Evolutionary conservation across 2,797 vertebrate species (phyloP).

Genomic region (Paratrypauchen microcephalus): DNA sequence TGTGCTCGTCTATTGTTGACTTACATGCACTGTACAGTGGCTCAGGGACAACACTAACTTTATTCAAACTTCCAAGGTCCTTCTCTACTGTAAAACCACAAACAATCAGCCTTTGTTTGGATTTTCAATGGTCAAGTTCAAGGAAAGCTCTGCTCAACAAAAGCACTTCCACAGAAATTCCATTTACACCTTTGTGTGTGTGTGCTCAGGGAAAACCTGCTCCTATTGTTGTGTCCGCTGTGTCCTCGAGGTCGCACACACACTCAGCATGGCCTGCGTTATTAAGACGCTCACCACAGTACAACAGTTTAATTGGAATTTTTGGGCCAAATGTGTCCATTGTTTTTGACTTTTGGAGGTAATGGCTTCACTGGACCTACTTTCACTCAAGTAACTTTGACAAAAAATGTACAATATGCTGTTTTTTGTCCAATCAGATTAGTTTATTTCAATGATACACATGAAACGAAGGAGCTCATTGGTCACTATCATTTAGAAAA

Average conservation of each 20-base stretch:
- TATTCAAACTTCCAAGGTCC: slow-evolving; percentile 1
- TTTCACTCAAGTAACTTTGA: too few relatives aligned
- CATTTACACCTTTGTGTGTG: not conserved
- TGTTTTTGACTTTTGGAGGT: not conserved
- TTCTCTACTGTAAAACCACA: slow-evolving; percentile 6
- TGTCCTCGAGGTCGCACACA: not conserved
- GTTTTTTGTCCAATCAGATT: too few relatives aligned
- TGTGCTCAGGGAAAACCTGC: slow-evolving; percentile 10
- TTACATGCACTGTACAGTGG: not conserved
- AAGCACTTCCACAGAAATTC: slow-evolving; percentile 1
- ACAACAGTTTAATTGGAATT: not conserved
- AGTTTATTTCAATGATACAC: too few relatives aligned
- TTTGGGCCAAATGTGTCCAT: not conserved
- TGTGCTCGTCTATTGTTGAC: not conserved
- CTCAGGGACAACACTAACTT: not conserved
- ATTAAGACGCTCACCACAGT: not conserved
- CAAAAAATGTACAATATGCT: too few relatives aligned
- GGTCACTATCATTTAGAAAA: too few relatives aligned
- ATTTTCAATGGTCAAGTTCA: slow-evolving; percentile 20
- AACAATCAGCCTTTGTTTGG: slow-evolving; percentile 12
- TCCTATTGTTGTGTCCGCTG: not conserved
- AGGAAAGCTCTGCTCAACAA: slow-evolving; percentile 19
- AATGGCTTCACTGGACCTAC: not conserved
- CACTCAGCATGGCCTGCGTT: too few relatives aligned
- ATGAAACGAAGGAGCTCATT: too few relatives aligned